A percentile compares a stretch with the other conserved stretches of the same genome.
Evolutionary conservation across 2,797 vertebrate genomes (phyloP).

Genomic region (Orestias chungarensis): DNA sequence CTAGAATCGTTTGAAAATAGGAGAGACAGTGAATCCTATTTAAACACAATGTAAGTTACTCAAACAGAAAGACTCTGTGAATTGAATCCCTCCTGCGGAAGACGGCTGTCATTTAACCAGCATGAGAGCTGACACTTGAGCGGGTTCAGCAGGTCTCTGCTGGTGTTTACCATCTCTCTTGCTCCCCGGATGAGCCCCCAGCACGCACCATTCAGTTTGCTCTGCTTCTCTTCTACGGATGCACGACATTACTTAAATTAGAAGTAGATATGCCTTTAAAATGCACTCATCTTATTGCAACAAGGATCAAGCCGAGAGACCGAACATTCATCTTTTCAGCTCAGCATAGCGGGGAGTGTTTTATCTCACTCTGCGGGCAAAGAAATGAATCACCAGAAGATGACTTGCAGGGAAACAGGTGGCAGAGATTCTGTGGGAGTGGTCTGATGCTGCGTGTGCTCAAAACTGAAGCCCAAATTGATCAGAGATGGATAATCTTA

Average conservation of each 20-base stretch:
- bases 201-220: background rate
- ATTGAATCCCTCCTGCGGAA: slow-evolving; percentile 60
- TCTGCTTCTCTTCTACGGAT: slow-evolving; percentile 1
- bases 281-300: slow-evolving; percentile 32
- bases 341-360: slow-evolving; percentile 40
- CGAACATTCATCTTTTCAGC: slow-evolving; percentile 46
- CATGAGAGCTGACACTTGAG: slow-evolving; percentile 59
- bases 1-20: slow-evolving; percentile 33
- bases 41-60: slow-evolving; percentile 56
- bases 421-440: slow-evolving; percentile 20
- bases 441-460: slow-evolving; percentile 1
- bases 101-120: slow-evolving; percentile 71
- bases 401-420: slow-evolving; percentile 42
- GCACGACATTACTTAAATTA: background rate
- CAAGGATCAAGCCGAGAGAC: slow-evolving; percentile 28
- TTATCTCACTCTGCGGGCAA: slow-evolving; percentile 32
- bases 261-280: background rate
- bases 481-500: slow-evolving; percentile 28
- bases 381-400: slow-evolving; percentile 49
- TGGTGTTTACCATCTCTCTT: slow-evolving; percentile 62
- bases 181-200: slow-evolving; percentile 60
- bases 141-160: slow-evolving; percentile 63
- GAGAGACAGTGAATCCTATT: slow-evolving; percentile 45
- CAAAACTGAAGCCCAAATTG: slow-evolving; percentile 19
- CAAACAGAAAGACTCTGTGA: slow-evolving; percentile 61